These are phyloP conservation scores for Microplitis demolitor DNA, from an alignment of 1,140 invertebrate genomes.

Conservation along the genomic window DNA sequence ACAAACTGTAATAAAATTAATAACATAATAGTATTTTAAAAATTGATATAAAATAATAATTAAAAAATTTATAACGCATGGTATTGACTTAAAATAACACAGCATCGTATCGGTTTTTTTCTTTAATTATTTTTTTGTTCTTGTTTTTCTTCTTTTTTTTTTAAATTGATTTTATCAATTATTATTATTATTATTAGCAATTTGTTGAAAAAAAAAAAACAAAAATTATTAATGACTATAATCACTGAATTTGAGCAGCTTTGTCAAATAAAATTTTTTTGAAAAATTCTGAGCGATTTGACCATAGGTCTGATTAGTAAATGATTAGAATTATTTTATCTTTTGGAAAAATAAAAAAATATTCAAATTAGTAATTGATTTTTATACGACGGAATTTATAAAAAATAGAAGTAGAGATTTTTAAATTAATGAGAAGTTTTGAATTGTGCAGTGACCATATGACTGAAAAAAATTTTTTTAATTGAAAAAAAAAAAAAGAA, in stretches of 20 bases:
- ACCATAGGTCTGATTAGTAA: no score
- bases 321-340: no score
- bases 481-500: background rate
- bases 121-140: background rate
- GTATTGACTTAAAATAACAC: conserved; percentile 61
- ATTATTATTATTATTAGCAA: background rate
- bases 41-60: conserved; percentile 60
- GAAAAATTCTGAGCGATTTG: no score
- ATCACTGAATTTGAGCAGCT: no score
- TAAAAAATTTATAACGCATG: conserved; percentile 59
- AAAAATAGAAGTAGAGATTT: no score
- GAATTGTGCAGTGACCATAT: background rate
- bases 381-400: no score
- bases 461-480: background rate
- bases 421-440: no score
- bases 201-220: no score
- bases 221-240: no score
- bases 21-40: conserved; percentile 49
- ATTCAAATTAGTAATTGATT: no score
- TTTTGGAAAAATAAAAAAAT: no score
- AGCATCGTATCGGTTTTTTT: conserved; percentile 56
- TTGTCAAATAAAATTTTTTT: no score
- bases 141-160: background rate
- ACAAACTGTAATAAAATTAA: conserved; percentile 58
- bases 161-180: background rate